phyloP scores from a whole-genome alignment of 2,797 vertebrate species.

The Okamejei kenojei region DNA sequence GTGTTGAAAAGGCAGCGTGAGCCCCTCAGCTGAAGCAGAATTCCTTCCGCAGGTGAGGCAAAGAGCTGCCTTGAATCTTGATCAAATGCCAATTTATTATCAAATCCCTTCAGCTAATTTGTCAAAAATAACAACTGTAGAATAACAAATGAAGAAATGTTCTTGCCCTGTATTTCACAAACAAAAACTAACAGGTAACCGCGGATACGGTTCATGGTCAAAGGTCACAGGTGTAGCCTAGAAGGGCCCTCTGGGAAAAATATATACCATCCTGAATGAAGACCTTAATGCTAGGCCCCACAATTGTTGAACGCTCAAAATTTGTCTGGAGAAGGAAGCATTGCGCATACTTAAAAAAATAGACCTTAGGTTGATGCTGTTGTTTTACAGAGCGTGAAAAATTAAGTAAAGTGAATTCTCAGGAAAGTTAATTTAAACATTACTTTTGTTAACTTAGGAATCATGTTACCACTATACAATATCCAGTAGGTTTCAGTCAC shows the following conservation, averaged over 20 bases:
- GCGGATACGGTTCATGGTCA: neutral
- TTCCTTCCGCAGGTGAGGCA: conserved; percentile 32
- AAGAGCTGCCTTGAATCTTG: neutral
- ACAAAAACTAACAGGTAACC: neutral
- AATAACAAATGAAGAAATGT: neutral
- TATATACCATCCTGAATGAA: neutral
- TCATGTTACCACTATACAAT: neutral
- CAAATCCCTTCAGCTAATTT: neutral
- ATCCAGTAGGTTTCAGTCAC: neutral
- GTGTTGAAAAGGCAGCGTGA: conserved; percentile 13
- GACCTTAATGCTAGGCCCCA: neutral
- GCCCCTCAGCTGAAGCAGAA: conserved; percentile 2
- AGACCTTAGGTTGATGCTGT: too few species aligned
- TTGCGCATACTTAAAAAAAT: neutral
- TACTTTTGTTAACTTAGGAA: neutral
- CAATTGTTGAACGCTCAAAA: too few species aligned
- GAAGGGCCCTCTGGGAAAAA: neutral
- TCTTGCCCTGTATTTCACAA: neutral
- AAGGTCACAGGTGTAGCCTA: conserved; percentile 12
- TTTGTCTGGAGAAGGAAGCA: neutral
- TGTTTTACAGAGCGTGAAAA: too few species aligned
- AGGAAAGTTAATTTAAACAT: neutral
- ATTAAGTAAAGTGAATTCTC: neutral
- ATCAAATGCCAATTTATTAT: neutral
- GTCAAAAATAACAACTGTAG: neutral